Conservation (phyloP, 1,140 invertebrate species). For the Diorhabda sublineata region DNA sequence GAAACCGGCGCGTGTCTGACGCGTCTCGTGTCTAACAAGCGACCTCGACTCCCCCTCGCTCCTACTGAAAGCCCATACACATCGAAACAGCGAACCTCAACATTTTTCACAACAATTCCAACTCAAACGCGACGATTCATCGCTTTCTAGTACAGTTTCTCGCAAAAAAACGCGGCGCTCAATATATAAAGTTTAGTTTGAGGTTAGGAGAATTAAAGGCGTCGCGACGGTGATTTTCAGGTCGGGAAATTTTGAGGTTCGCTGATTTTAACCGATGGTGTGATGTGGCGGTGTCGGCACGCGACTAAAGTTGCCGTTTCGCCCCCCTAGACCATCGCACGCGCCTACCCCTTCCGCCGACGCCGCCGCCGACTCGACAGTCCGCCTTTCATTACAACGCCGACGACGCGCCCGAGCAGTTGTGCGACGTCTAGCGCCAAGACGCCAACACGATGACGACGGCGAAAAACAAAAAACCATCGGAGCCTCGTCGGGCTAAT, state of each 20-base stretch:
- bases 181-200: too few species aligned
- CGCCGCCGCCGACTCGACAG: conserved; percentile 21
- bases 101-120: too few species aligned
- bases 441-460: conserved; percentile 34
- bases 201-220: too few species aligned
- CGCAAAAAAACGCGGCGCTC: too few species aligned
- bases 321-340: conserved; percentile 29
- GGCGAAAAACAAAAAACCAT: conserved; percentile 41
- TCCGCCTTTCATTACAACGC: conserved; percentile 11
- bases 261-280: conserved; percentile 34
- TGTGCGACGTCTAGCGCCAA: conserved; percentile 8
- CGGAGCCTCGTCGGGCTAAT: conserved; percentile 59
- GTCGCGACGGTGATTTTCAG: too few species aligned
- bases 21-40: conserved; percentile 47
- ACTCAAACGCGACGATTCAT: too few species aligned
- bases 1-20: conserved; percentile 46
- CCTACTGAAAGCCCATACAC: background rate
- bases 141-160: too few species aligned
- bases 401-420: conserved; percentile 21
- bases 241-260: conserved; percentile 23
- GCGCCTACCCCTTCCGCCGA: conserved; percentile 32
- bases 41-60: conserved; percentile 36
- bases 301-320: conserved; percentile 43
- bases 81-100: background rate
- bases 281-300: conserved; percentile 48